These are phyloP conservation scores for Athalia rosae DNA, from an alignment of 2,888 invertebrate species.

Conservation along the genomic window DNA sequence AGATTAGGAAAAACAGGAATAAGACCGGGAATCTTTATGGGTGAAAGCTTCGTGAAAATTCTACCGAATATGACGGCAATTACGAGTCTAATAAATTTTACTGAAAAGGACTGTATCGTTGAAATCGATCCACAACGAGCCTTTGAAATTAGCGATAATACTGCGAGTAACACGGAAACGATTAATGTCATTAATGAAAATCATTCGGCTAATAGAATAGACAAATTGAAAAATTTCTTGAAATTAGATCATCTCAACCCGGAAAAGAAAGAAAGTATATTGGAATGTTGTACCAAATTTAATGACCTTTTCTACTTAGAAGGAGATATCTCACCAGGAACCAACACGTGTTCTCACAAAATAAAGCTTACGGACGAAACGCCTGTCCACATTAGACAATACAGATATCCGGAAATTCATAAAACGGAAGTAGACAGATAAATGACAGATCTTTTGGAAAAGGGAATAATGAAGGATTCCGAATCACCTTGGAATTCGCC, in stretches of 20 bases:
- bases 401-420: slow-evolving; percentile 7
- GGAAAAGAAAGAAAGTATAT: slow-evolving; percentile 4
- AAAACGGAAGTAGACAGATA: slow-evolving; percentile 13
- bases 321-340: neutral
- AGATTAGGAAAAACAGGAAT: too few species aligned
- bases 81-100: too few species aligned
- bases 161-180: too few species aligned
- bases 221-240: neutral
- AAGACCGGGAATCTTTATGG: too few species aligned
- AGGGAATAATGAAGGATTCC: slow-evolving; percentile 11
- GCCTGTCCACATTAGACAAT: too few species aligned
- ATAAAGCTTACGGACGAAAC: neutral
- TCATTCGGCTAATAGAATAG: too few species aligned
- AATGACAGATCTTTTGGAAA: slow-evolving; percentile 14
- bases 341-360: neutral
- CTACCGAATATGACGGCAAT: too few species aligned
- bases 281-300: neutral
- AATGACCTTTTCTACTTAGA: neutral
- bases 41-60: too few species aligned
- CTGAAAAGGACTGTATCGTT: too few species aligned
- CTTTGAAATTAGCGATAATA: too few species aligned
- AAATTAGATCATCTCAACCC: slow-evolving; percentile 8
- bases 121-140: too few species aligned
- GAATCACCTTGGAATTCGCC: slow-evolving; percentile 37
- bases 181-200: too few species aligned